Base-by-base conservation (phyloP, 2,888 invertebrate genomes). In the Pandemis cinnamomeana region DNA sequence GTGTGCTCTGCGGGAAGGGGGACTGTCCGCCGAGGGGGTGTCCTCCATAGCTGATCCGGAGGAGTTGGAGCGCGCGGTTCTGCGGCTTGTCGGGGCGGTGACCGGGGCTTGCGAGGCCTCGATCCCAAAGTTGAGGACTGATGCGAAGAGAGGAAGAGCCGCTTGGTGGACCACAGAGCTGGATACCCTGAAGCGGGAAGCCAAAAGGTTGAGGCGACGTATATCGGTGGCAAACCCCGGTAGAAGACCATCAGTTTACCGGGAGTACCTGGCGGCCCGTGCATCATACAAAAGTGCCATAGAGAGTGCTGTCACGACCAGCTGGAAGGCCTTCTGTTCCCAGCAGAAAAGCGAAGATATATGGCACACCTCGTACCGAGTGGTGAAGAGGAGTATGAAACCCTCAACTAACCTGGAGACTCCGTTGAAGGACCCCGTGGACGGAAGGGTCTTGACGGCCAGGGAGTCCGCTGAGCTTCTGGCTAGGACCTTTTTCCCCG, bases 401-500 rank as follows among this genome's bases (percentile, higher is more conserved):
- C 11, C 10, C 0, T 3, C 8, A 0, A 2, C 8, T 4, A 58
- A 11, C 0, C 27, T 20, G 3, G 10, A 27, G 5, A 10, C 4
- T 10, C 11, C 27, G 4, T 27, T 27, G 4, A 27, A 27, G 4
- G 10, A 10, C 3, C 27, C 58, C 0, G 27, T 0, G 3, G 27
- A 58, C 10, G 27, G 58, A 11, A 10, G 11, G 0, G 0, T 5
- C 10, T 27, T 58, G 3, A 8, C 2, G 0, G 58, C 58, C 0
- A 8, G 0, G 58, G 27, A 11, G 10, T 80, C 79, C 0, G 79
- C 77, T 0, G 44, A 76, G 7, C 75, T 79, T 11, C 63, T 81
- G 46, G 76, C 79, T 0, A 11, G 64, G 3, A 78, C 78, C 0
- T 81, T 81, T 67, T 80, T 77, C 48, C 80, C 77, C 0, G 71